Base-by-base conservation (phyloP, 2,113 vertebrate genomes). In the Xyrauchen texanus region DNA sequence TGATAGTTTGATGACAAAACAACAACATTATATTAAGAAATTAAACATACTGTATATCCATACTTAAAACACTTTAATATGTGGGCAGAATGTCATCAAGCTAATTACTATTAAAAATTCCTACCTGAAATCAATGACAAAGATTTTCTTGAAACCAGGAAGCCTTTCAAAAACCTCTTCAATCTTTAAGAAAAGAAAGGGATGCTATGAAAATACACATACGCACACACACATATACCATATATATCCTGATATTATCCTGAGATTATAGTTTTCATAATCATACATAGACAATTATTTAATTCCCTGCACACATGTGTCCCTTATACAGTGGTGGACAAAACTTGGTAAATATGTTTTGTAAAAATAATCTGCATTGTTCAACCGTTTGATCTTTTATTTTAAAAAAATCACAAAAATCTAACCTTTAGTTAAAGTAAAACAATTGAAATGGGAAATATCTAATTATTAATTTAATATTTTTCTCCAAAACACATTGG, bases 41-140 rank as follows among this genome's bases (percentile, higher is more conserved):
- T 66, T 7, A 75, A n/a, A 61, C 62, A 49, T 61, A 13, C 10
- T 4, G 0, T 55, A 12, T 13, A 55, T 11, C 12, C 52, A 55
- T 55, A 12, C 12, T 12, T 55, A 12, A 12, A 34, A 34, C 3
- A 3, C 16, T 66, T 61, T 63, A 42, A 80, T 45, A 8, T 46
- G 57, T 53, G 12, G 15, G 67, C 13, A 46, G 8, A 45, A 63
- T 53, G 53, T 34, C 16, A 66, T 79, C 51, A 63, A 62, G 11
- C 13, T 12, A 55, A 42, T 9, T n/a, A 68, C 11, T 8, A 46
- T 47, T 52, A 34, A 9, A 21, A n/a, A 55, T 55, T 8, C 83
- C 76, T 92, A 97, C 97, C 96, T 98, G 91, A 96, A 96, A 78
- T 95, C 93, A 61, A 95, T 84, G 5, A 99, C 83, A 47, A 77